Evolutionary conservation across 2,888 invertebrate species (phyloP), one percentile per base, ranked within the genome.

Genomic region (Sisyra terminalis): DNA sequence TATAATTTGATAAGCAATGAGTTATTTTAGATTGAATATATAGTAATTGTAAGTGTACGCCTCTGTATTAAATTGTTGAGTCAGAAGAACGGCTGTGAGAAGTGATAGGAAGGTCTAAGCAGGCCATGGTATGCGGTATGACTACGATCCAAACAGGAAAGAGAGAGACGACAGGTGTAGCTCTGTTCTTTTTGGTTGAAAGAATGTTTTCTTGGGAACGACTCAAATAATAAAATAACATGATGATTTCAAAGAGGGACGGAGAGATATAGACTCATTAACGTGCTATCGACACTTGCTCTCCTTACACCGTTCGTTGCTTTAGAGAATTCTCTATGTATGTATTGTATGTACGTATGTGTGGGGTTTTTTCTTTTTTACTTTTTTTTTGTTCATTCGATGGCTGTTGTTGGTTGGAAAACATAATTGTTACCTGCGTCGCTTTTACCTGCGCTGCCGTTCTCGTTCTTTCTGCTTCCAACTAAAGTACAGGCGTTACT

Each of bases 121-220:
- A 42, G 35, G 42, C 42, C 42, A 35, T 42, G 42, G 42, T 42
- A 42, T 42, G 42, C 42, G 30, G 35, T 42, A 16, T 32, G 37
- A 37, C 37, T 37, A 37, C 37, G 18, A 37, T 17, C 37, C 24
- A 24, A 42, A 42, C 42, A 42, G 42, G 42, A 42, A 42, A 42
- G 34, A 42, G 42, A 42, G 18, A 42, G 34, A 40, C 11, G 30
- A 30, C 14, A 7, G 3, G 11, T 37, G 17, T 37, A 15, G 16
- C 17, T 18, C 15, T 37, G 16, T 24, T n/a, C 11, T 32, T 32
- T 32, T 13, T 32, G 32, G 32, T 30, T 29, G 24, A 29, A 39
- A 39, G 39, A 39, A 39, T 39, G 39, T 39, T 39, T 39, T 39
- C 39, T 39, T 39, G 39, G 30, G 39, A 39, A 39, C 39, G 14